Conservation (phyloP, 2,113 vertebrate species). For the Limnothrissa miodon region DNA sequence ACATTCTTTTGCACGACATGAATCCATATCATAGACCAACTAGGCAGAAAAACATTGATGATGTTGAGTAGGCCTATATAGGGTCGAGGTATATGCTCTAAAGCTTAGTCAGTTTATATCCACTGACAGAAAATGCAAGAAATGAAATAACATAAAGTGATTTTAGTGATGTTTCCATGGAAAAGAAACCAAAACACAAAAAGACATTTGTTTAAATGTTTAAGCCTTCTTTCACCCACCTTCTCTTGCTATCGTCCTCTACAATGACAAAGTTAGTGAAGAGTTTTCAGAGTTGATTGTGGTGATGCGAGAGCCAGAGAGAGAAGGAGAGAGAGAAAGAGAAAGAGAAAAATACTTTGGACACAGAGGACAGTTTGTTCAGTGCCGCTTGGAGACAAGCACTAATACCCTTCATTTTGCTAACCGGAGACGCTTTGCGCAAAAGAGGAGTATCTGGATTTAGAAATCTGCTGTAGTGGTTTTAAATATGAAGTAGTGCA, state of each 20-base stretch:
- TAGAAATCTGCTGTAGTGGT: slow-evolving; percentile 53
- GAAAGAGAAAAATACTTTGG: neutral
- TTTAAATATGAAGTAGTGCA: slow-evolving; percentile 63
- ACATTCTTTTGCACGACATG: neutral
- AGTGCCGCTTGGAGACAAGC: neutral
- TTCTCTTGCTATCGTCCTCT: neutral
- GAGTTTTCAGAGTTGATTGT: neutral
- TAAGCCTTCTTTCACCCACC: neutral
- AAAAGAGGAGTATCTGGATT: slow-evolving; percentile 50
- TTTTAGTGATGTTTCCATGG: neutral
- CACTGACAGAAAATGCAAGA: neutral
- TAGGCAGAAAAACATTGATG: no score
- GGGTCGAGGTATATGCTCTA: neutral
- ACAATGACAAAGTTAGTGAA: neutral
- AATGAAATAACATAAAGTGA: neutral
- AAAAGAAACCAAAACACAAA: neutral
- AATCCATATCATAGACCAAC: neutral
- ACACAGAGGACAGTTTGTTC: slow-evolving; percentile 1
- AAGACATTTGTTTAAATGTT: neutral
- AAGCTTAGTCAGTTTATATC: neutral
- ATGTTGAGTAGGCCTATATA: neutral
- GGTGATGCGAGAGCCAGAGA: no score
- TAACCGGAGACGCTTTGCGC: slow-evolving; percentile 49
- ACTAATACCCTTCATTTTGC: slow-evolving; percentile 38
- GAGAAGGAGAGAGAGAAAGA: no score